Conservation (phyloP, 1,140 invertebrate species). For the Drosophila arizonae region DNA sequence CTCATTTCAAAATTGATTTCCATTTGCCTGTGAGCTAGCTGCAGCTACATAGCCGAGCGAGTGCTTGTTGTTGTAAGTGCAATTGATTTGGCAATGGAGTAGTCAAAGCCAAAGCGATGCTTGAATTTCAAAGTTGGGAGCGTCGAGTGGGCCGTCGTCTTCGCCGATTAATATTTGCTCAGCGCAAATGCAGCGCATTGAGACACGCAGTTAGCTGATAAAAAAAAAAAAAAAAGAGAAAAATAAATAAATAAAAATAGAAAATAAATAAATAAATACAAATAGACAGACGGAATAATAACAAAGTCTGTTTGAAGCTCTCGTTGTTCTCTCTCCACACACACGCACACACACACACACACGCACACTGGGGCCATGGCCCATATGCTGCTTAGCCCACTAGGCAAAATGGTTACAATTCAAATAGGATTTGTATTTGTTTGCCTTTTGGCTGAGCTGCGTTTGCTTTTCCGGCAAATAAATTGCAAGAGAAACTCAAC, state of each 20-base stretch:
- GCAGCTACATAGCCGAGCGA: not conserved
- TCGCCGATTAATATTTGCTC: conserved; percentile 48
- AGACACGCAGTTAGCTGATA: conserved; percentile 31
- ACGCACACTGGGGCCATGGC: not conserved
- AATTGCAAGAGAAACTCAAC: conserved; percentile 39
- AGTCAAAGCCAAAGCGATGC: not conserved
- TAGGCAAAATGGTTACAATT: conserved; percentile 41
- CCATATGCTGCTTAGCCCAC: not conserved
- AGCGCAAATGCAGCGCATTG: conserved; percentile 42
- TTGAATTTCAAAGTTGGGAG: not conserved
- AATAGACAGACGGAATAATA: not conserved
- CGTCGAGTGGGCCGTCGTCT: conserved; percentile 19
- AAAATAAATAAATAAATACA: not conserved
- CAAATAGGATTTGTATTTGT: conserved; percentile 54
- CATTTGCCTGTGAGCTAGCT: conserved; percentile 13
- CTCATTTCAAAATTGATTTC: conserved; percentile 47
- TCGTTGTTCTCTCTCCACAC: not conserved
- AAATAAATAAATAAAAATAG: too few relatives aligned
- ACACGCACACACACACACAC: not conserved
- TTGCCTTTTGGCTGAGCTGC: conserved; percentile 49
- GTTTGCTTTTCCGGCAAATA: conserved; percentile 37
- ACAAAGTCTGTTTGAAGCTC: conserved; percentile 12
- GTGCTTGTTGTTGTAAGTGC: conserved; percentile 32
- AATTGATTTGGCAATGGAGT: conserved; percentile 36
- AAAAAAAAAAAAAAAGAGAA: not conserved